Conservation (phyloP, 2,113 vertebrate species). For the Choloepus hoffmanni region DNA sequence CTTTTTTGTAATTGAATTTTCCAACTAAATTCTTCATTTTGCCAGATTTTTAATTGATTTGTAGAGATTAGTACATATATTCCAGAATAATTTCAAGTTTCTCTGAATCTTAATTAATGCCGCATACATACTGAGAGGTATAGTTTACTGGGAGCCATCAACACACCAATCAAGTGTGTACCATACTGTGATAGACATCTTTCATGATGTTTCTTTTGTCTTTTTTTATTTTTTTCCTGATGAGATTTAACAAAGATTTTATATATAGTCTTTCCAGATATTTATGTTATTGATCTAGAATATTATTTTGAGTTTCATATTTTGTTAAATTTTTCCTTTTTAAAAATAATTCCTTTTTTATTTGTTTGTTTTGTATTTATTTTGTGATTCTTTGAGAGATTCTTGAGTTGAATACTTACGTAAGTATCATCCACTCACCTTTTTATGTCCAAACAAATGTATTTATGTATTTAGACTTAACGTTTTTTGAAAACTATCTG, state of each 20-base stretch:
- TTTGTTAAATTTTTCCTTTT: not conserved
- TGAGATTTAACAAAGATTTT: not conserved
- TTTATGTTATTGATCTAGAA: not conserved
- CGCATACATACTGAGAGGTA: not conserved
- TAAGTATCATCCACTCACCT: not conserved
- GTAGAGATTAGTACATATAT: not conserved
- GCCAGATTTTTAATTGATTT: not conserved
- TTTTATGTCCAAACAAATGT: not conserved
- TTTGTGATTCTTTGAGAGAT: not conserved
- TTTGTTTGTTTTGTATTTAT: not conserved
- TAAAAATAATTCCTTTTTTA: not conserved
- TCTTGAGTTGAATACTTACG: not conserved
- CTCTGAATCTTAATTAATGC: not conserved
- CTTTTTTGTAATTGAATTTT: not conserved
- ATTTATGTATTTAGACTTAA: not conserved
- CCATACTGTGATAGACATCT: not conserved
- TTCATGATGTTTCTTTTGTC: not conserved
- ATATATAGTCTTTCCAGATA: not conserved
- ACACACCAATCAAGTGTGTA: not conserved
- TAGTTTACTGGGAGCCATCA: not conserved
- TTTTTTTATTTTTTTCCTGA: not conserved
- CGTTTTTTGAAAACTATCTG: not conserved
- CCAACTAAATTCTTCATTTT: not conserved
- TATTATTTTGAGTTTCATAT: not conserved
- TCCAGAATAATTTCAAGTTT: not conserved